phyloP scores from a whole-genome alignment of 2,797 vertebrate species.

The Lophius americanus region DNA sequence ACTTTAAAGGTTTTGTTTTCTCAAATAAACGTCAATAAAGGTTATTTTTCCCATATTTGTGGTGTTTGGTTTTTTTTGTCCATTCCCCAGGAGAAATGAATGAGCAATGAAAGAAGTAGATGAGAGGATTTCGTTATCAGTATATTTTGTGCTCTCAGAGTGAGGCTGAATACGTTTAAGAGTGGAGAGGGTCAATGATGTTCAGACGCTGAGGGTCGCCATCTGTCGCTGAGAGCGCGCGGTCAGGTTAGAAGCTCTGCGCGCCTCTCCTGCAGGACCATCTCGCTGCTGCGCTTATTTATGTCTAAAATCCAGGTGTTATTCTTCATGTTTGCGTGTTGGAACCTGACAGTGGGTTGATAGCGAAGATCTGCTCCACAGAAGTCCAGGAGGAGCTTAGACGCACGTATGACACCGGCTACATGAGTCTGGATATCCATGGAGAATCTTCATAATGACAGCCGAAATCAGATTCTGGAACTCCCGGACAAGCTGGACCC shows the following conservation, averaged over 20 bases:
- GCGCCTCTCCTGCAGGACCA: background rate
- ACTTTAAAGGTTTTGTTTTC: too few relatives aligned
- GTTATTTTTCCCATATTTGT: too few relatives aligned
- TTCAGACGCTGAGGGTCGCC: background rate
- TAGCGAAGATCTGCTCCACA: background rate
- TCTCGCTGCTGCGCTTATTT: background rate
- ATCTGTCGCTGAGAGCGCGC: background rate
- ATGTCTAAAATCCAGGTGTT: too few relatives aligned
- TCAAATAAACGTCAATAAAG: too few relatives aligned
- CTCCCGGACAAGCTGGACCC: slow-evolving; percentile 11
- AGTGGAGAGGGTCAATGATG: background rate
- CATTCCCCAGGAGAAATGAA: too few relatives aligned
- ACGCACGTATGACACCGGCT: background rate
- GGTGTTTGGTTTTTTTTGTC: too few relatives aligned
- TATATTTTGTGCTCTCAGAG: too few relatives aligned
- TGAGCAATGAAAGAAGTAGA: too few relatives aligned
- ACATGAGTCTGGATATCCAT: slow-evolving; percentile 31
- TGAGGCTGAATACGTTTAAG: too few relatives aligned
- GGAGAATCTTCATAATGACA: slow-evolving; percentile 57
- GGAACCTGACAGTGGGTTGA: background rate
- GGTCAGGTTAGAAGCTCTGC: background rate
- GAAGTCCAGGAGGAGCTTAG: background rate
- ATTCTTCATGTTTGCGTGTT: background rate
- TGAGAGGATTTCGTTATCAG: too few relatives aligned
- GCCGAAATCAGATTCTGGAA: slow-evolving; percentile 2